Conservation (phyloP, 1,140 invertebrate genomes). For the Chrysopa pallens region DNA sequence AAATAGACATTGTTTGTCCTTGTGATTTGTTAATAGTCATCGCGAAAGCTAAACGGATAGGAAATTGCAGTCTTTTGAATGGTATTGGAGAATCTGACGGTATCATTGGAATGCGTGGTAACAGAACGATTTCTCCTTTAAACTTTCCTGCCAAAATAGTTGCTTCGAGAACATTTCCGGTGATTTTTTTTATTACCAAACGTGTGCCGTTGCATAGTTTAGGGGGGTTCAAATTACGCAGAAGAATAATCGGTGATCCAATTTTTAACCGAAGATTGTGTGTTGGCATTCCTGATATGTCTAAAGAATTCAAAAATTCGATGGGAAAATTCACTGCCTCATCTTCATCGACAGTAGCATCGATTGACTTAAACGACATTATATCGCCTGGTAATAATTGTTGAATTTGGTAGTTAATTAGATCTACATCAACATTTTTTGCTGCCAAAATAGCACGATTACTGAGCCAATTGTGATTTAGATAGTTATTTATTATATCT, state of each 20-base stretch:
- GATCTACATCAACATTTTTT: conserved; percentile 20
- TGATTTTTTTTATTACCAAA: conserved; percentile 21
- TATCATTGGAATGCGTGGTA: conserved; percentile 18
- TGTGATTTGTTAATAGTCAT: conserved; percentile 34
- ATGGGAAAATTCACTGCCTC: conserved; percentile 12
- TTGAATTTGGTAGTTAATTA: conserved; percentile 14
- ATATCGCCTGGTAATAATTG: conserved; percentile 2
- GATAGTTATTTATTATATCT: background rate
- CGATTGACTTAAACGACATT: conserved; percentile 6
- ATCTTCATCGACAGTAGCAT: conserved; percentile 6
- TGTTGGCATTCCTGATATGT: background rate
- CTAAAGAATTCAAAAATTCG: conserved; percentile 7
- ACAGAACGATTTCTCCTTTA: conserved; percentile 24
- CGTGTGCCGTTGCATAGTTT: conserved; percentile 26
- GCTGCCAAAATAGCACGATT: conserved; percentile 20
- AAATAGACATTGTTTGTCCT: conserved; percentile 21
- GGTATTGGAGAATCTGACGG: conserved; percentile 13
- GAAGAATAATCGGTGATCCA: conserved; percentile 21
- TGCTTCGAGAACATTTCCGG: conserved; percentile 23
- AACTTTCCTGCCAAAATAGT: conserved; percentile 22
- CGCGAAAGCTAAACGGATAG: conserved; percentile 25
- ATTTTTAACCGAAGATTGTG: conserved; percentile 16
- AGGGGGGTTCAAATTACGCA: conserved; percentile 23
- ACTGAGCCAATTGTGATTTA: conserved; percentile 12
- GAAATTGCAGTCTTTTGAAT: conserved; percentile 28